phyloP scores from a whole-genome alignment of 2,113 vertebrate species.

The Sapayoa aenigma region DNA sequence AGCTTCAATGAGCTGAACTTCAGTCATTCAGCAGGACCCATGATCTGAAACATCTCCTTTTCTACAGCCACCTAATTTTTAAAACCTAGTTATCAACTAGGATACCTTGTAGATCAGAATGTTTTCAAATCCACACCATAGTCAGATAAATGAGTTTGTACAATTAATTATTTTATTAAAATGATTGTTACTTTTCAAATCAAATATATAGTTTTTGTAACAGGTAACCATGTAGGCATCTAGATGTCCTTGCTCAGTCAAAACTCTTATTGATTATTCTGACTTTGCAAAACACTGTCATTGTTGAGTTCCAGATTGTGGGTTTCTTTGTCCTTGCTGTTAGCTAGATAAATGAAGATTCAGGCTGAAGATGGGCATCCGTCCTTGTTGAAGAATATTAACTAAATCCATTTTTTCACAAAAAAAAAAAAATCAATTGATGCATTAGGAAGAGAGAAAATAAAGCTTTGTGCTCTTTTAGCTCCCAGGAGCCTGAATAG shows the following conservation, averaged over 20 bases:
- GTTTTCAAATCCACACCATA: not conserved
- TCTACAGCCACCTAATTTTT: not conserved
- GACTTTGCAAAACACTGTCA: not conserved
- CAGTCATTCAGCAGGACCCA: not conserved
- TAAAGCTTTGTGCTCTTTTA: not conserved
- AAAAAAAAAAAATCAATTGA: constrained; percentile 29
- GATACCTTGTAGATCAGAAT: not conserved
- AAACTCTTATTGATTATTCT: not conserved
- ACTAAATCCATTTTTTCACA: constrained; percentile 4
- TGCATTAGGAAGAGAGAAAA: constrained; percentile 37
- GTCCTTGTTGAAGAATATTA: not conserved
- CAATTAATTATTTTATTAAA: not conserved
- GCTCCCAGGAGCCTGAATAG: not conserved
- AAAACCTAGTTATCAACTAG: not conserved
- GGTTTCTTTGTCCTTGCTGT: not conserved
- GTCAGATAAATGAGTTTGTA: not conserved
- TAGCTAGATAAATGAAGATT: not conserved
- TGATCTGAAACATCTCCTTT: not conserved
- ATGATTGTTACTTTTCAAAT: not conserved
- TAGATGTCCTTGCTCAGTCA: not conserved
- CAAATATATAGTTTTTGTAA: not conserved
- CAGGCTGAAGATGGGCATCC: not conserved
- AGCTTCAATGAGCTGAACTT: not conserved
- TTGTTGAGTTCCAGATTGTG: not conserved
- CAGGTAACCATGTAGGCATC: not conserved